Percentiles rank a stretch among this genome's conserved stretches.
Evolutionary conservation across 2,113 vertebrate genomes (phyloP).

Genomic region (Albula goreensis): DNA sequence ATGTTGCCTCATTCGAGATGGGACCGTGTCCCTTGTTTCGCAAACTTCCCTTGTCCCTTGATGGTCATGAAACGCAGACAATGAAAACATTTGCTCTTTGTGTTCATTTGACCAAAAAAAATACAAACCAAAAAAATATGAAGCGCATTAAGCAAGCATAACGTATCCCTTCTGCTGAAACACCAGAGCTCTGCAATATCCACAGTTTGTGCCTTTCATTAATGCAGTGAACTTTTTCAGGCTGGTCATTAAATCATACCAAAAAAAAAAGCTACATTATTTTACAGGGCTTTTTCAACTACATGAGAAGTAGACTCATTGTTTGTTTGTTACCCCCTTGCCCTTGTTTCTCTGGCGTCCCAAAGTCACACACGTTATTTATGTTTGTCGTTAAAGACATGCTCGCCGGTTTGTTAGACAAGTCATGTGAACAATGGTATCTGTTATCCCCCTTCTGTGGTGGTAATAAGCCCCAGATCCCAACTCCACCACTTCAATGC

Average conservation of each 20-base stretch:
- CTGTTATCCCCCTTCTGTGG: not conserved
- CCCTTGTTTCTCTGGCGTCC: not conserved
- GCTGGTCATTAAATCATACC: not conserved
- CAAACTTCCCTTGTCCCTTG: not conserved
- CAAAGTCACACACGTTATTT: not conserved
- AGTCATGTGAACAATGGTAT: not conserved
- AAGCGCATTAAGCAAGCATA: not conserved
- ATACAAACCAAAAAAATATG: not conserved
- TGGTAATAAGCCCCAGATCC: not conserved
- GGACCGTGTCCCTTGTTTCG: not conserved
- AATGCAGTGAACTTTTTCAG: not conserved
- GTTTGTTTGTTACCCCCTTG: not conserved
- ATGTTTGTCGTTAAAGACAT: not conserved
- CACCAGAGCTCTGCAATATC: slow-evolving; percentile 24
- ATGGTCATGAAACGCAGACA: not conserved
- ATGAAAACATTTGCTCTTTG: not conserved
- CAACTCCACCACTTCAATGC: not conserved
- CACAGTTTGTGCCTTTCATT: slow-evolving; percentile 35
- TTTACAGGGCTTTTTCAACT: not conserved
- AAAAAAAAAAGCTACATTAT: not conserved
- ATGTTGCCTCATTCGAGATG: not conserved
- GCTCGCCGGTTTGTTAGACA: not conserved
- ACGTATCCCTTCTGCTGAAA: slow-evolving; percentile 22
- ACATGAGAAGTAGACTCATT: not conserved
- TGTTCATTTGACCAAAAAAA: not conserved